These are phyloP conservation scores for Loripinus fragilis DNA, from an alignment of 2,888 invertebrate species.

Conservation along the genomic window DNA sequence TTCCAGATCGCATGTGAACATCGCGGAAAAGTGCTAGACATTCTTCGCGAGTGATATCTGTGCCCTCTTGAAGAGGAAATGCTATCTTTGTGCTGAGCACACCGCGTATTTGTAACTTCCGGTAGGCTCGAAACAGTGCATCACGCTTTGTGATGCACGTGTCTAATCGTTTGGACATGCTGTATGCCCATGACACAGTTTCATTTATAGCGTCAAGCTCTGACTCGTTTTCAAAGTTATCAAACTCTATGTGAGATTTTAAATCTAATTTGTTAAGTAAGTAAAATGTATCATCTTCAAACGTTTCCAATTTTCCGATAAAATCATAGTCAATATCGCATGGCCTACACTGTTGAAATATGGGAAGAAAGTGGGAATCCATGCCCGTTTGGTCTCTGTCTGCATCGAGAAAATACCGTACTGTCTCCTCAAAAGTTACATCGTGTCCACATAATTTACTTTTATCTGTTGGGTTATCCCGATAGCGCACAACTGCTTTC, in stretches of 20 bases:
- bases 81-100: no score
- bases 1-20: no score
- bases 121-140: no score
- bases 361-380: neutral
- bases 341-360: neutral
- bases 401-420: neutral
- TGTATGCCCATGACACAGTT: no score
- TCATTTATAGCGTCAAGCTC: no score
- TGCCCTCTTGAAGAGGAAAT: no score
- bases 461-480: neutral
- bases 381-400: neutral
- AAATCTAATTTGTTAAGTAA: neutral
- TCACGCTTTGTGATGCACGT: no score
- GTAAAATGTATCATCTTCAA: neutral
- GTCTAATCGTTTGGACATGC: no score
- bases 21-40: no score
- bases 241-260: conserved; percentile 34
- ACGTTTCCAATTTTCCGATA: neutral
- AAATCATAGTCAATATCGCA: neutral
- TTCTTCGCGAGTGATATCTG: no score
- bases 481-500: neutral
- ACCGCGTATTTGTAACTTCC: no score
- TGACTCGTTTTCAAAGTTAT: no score
- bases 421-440: neutral
- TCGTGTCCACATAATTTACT: neutral